A percentile compares a stretch with the other conserved stretches of the same genome.
Conservation (phyloP, 2,797 vertebrate species). For the Eidolon dupreanum region DNA sequence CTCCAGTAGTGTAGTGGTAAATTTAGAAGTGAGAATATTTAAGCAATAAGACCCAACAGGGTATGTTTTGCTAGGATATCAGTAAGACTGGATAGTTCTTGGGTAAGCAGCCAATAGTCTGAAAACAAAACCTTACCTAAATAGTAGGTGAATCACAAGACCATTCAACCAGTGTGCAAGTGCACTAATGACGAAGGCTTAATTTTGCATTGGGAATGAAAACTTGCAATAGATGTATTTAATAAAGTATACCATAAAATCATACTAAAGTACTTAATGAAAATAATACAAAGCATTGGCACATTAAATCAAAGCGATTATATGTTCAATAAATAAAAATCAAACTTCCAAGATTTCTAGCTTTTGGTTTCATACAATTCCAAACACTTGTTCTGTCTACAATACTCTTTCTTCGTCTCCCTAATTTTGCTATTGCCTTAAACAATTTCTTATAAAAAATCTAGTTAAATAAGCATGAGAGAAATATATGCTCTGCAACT, state of each 20-base stretch:
- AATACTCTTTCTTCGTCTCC: background rate
- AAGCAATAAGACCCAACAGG: conserved; percentile 75
- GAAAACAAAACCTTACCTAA: conserved; percentile 49
- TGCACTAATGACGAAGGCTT: background rate
- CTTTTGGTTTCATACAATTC: background rate
- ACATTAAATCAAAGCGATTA: conserved; percentile 40
- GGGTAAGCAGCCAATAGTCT: conserved; percentile 57
- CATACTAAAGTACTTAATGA: background rate
- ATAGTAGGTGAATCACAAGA: background rate
- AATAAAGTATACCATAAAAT: conserved; percentile 34
- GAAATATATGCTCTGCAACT: background rate
- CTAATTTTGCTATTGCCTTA: background rate
- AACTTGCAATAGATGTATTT: background rate
- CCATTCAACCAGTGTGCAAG: background rate
- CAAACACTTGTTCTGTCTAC: background rate
- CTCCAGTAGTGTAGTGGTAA: conserved; percentile 69
- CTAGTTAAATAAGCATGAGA: background rate
- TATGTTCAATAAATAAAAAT: conserved; percentile 47
- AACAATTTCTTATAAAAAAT: conserved; percentile 11
- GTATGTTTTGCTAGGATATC: conserved; percentile 67
- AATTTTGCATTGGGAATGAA: conserved; percentile 2
- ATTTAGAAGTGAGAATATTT: conserved; percentile 81
- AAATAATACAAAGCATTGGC: background rate
- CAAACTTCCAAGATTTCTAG: background rate
- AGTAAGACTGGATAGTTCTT: conserved; percentile 40